phyloP scores from a whole-genome alignment of 2,888 invertebrate species.

The Chrysina gloriosa region DNA sequence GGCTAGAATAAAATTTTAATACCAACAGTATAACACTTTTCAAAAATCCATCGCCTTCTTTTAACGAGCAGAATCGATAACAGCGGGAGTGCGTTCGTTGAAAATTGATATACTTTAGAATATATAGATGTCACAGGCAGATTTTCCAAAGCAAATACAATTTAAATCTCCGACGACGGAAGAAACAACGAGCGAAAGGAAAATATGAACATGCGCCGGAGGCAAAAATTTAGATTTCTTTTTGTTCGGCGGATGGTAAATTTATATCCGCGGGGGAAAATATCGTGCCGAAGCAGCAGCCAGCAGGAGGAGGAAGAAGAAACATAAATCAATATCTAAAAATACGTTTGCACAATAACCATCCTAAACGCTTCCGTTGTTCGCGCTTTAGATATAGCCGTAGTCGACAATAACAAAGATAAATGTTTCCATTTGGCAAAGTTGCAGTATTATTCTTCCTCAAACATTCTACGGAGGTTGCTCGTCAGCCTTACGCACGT shows the following conservation, averaged over 20 bases:
- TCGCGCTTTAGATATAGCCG: neutral
- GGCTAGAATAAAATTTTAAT: too few species aligned
- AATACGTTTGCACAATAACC: conserved; percentile 30
- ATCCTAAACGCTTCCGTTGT: neutral
- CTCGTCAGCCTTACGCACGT: too few species aligned
- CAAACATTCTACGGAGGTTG: neutral
- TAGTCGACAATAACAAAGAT: conserved; percentile 16
- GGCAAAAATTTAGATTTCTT: conserved; percentile 33
- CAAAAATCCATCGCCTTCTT: too few species aligned
- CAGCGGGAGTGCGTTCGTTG: conserved; percentile 5
- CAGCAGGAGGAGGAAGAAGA: conserved; percentile 9
- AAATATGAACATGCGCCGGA: conserved; percentile 32
- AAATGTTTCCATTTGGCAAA: conserved; percentile 19
- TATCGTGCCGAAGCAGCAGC: conserved; percentile 12
- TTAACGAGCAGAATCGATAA: conserved; percentile 13
- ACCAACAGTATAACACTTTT: too few species aligned
- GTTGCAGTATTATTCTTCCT: conserved; percentile 18
- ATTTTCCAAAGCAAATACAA: conserved; percentile 31
- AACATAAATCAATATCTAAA: conserved; percentile 35
- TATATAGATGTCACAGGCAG: conserved; percentile 26
- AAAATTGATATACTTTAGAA: conserved; percentile 27
- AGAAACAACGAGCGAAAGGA: conserved; percentile 27
- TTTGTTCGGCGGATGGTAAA: neutral
- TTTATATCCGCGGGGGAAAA: conserved; percentile 22
- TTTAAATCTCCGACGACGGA: conserved; percentile 26